A percentile compares a stretch with the other conserved stretches of the same genome.
These are phyloP conservation scores for Pelecanus crispus DNA, from an alignment of 2,113 vertebrate species.

Conservation along the genomic window DNA sequence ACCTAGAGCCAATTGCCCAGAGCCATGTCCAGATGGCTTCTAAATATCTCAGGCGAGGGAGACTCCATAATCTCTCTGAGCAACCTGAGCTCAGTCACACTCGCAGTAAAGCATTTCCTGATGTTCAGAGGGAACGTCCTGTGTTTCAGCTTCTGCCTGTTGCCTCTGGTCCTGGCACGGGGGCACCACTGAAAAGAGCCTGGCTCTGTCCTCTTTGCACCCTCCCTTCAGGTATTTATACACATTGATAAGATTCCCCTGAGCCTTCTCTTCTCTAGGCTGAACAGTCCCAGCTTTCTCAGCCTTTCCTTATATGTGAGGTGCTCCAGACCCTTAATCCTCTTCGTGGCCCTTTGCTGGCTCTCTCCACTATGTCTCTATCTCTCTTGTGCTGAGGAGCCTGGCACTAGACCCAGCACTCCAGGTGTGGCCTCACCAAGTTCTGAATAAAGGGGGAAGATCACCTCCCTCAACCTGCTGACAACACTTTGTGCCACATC, in stretches of 20 bases:
- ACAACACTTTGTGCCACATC: not conserved
- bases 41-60: not conserved
- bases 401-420: not conserved
- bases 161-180: not conserved
- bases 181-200: not conserved
- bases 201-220: not conserved
- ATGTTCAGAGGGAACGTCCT: not conserved
- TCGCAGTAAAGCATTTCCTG: not conserved
- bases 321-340: not conserved
- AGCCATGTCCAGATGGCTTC: rapidly evolving
- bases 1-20: not conserved
- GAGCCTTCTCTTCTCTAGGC: not conserved
- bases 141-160: not conserved
- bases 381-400: not conserved
- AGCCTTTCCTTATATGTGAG: not conserved
- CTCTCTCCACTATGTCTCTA: rapidly evolving
- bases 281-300: not conserved
- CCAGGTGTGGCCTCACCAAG: not conserved
- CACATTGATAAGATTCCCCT: not conserved
- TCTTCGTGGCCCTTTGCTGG: not conserved
- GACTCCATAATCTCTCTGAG: not conserved
- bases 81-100: not conserved
- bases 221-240: not conserved
- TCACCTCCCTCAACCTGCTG: not conserved
- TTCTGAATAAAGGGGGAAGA: not conserved